phyloP scores from a whole-genome alignment of 2,888 invertebrate genomes.

The Syrista parreyssii region DNA sequence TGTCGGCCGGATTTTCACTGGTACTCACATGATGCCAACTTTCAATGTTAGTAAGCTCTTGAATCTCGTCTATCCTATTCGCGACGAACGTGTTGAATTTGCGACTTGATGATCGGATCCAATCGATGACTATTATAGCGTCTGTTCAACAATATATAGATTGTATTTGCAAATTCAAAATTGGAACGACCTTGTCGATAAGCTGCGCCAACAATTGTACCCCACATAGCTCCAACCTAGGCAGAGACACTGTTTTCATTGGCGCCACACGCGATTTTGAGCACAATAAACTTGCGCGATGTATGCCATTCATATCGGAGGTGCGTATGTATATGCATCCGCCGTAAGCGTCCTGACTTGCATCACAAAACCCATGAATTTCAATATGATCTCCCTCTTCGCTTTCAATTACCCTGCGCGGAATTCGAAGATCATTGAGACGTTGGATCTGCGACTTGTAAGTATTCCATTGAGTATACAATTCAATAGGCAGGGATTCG shows the following conservation, averaged over 20 bases:
- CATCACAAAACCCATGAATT: background rate
- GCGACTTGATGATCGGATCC: slow-evolving; percentile 14
- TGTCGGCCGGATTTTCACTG: slow-evolving; percentile 18
- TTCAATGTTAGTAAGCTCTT: slow-evolving; percentile 9
- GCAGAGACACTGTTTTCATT: slow-evolving; percentile 13
- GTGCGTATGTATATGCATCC: too few relatives aligned
- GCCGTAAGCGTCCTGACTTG: too few relatives aligned
- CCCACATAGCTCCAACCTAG: slow-evolving; percentile 18
- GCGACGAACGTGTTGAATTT: slow-evolving; percentile 16
- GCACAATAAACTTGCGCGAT: background rate
- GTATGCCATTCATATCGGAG: too few relatives aligned
- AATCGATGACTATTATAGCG: slow-evolving; percentile 15
- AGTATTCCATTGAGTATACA: background rate
- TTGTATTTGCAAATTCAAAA: slow-evolving; percentile 5
- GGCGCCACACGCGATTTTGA: slow-evolving; percentile 16
- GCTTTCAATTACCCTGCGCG: background rate
- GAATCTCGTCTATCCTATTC: slow-evolving; percentile 20
- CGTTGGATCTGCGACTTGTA: background rate
- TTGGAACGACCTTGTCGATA: slow-evolving; percentile 7
- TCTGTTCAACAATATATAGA: slow-evolving; percentile 15
- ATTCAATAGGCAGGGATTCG: background rate
- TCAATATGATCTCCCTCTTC: too few relatives aligned
- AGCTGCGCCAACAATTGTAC: slow-evolving; percentile 17
- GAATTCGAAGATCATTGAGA: slow-evolving; percentile 2
- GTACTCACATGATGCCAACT: slow-evolving; percentile 16